Percentiles rank a stretch among this genome's conserved stretches.
These are phyloP conservation scores for Terebella lapidaria DNA, from an alignment of 2,888 invertebrate species.

Conservation along the genomic window DNA sequence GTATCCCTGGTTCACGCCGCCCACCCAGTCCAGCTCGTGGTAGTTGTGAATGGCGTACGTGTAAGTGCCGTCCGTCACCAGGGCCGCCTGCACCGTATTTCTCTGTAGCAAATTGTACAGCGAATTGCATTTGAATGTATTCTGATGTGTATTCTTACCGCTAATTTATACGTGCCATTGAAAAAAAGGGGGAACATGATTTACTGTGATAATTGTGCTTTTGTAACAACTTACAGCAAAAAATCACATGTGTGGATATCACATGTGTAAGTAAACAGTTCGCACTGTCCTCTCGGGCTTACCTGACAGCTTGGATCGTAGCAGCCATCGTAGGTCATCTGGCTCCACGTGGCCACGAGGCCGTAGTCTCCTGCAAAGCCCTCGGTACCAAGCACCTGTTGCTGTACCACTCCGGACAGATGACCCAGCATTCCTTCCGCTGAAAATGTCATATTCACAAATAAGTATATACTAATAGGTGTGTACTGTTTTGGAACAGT, in stretches of 20 bases:
- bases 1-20: constrained; percentile 1
- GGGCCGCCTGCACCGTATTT: constrained; percentile 10
- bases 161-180: too few species aligned
- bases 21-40: constrained; percentile 10
- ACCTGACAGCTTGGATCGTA: constrained; percentile 3
- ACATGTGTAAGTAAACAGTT: too few species aligned
- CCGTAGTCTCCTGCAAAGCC: constrained; percentile 1
- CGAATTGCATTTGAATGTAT: too few species aligned
- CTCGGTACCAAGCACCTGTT: not conserved
- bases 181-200: too few species aligned
- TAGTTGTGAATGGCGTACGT: constrained; percentile 13
- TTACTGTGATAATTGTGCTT: too few species aligned
- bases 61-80: constrained; percentile 4
- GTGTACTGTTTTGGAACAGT: too few species aligned
- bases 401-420: not conserved
- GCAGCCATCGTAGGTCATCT: not conserved
- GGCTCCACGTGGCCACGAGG: constrained; percentile 11
- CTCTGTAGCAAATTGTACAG: constrained; percentile 7
- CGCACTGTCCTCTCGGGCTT: too few species aligned
- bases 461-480: too few species aligned
- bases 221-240: too few species aligned
- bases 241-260: too few species aligned
- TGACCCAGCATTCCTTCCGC: not conserved
- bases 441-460: too few species aligned
- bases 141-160: too few species aligned